Conservation (phyloP, 1,140 invertebrate genomes). For the Lepidurus packardi region DNA sequence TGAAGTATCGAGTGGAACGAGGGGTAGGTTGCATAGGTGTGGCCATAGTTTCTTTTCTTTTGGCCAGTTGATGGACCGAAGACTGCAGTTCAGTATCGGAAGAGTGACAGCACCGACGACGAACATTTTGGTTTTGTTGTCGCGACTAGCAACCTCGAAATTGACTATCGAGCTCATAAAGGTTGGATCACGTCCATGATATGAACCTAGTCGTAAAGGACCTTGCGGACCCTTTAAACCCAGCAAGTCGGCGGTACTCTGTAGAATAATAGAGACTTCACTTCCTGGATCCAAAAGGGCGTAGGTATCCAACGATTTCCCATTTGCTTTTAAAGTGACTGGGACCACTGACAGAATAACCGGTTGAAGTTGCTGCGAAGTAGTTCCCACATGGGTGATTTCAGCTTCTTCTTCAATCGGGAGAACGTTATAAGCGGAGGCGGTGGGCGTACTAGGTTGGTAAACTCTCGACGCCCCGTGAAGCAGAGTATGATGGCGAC, state of each 20-base stretch:
- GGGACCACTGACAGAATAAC: constrained; percentile 1
- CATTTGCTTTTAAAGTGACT: neutral
- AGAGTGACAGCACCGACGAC: constrained; percentile 5
- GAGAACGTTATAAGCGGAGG: neutral
- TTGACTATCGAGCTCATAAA: neutral
- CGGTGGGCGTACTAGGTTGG: neutral
- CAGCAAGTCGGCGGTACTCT: neutral
- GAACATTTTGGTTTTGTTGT: neutral
- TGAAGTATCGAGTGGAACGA: constrained; percentile 20
- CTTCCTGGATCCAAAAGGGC: constrained; percentile 29
- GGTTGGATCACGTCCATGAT: constrained; percentile 26
- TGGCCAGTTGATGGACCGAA: neutral
- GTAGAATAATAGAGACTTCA: constrained; percentile 23
- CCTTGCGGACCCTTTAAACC: neutral
- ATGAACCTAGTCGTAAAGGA: neutral
- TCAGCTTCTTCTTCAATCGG: neutral
- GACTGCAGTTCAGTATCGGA: constrained; percentile 2
- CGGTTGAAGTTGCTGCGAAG: neutral
- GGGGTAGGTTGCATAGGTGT: neutral
- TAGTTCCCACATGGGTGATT: neutral
- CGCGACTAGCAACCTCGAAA: neutral
- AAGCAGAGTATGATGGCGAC: neutral
- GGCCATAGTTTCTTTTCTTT: constrained; percentile 9
- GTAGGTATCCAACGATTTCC: neutral
- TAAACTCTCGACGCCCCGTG: neutral